A percentile compares a stretch with the other conserved stretches of the same genome.
phyloP scores from a whole-genome alignment of 2,797 vertebrate genomes.

The Balearica regulorum region DNA sequence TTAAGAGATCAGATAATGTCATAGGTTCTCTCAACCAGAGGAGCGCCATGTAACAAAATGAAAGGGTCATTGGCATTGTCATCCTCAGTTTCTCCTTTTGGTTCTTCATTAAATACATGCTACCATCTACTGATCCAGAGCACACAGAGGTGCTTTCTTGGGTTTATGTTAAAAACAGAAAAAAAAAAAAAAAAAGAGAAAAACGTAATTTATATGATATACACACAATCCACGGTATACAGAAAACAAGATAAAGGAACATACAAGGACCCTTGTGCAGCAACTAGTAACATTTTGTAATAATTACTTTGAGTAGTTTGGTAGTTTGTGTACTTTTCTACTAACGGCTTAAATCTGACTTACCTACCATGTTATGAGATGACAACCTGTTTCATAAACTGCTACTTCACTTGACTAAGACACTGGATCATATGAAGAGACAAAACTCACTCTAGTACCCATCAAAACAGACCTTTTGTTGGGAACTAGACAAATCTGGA shows the following conservation, averaged over 20 bases:
- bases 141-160: slow-evolving; percentile 57
- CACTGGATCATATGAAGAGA: not conserved
- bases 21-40: slow-evolving; percentile 86
- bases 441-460: not conserved
- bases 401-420: not conserved
- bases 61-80: slow-evolving; percentile 86
- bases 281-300: not conserved
- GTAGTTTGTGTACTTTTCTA: not conserved
- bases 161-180: not conserved
- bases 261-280: not conserved
- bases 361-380: not conserved
- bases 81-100: slow-evolving; percentile 64
- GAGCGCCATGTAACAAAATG: slow-evolving; percentile 85
- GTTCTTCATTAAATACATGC: slow-evolving; percentile 36
- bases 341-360: not conserved
- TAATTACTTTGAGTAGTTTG: not conserved
- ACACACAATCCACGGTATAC: not conserved
- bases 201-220: not conserved
- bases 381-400: not conserved
- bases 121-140: slow-evolving; percentile 80
- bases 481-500: not conserved
- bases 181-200: not conserved
- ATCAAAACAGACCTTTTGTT: not conserved
- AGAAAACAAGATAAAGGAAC: not conserved
- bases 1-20: slow-evolving; percentile 86